Conservation (phyloP, 2,888 invertebrate species). For the Epicampocera succincta region DNA sequence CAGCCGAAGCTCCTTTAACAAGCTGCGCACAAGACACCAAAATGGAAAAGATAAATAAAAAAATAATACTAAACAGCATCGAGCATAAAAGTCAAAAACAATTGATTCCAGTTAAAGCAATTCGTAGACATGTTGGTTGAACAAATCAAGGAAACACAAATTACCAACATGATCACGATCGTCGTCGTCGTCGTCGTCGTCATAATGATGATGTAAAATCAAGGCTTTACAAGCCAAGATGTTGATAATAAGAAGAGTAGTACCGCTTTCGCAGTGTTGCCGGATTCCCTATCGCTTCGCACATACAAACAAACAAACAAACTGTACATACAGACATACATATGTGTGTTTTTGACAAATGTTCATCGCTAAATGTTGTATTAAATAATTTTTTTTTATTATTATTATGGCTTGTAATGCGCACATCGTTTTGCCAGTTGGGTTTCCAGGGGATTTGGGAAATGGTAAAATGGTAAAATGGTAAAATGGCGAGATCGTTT, state of each 20-base stretch:
- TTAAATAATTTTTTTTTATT: slow-evolving; percentile 40
- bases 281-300: not conserved
- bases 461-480: slow-evolving; percentile 58
- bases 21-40: slow-evolving; percentile 40
- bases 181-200: slow-evolving; percentile 1
- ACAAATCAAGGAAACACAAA: slow-evolving; percentile 65
- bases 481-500: slow-evolving; percentile 67
- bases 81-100: slow-evolving; percentile 43
- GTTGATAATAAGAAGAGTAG: slow-evolving; percentile 59
- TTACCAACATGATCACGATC: slow-evolving; percentile 35
- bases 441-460: slow-evolving; percentile 60
- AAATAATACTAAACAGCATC: slow-evolving; percentile 6
- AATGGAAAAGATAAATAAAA: slow-evolving; percentile 20
- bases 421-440: not conserved
- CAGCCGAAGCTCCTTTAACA: slow-evolving; percentile 51
- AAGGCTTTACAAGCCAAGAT: slow-evolving; percentile 36
- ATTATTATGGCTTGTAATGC: not conserved
- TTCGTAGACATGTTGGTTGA: slow-evolving; percentile 48
- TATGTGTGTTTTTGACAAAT: slow-evolving; percentile 33
- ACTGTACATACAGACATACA: too few species aligned
- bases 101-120: slow-evolving; percentile 61
- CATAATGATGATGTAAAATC: slow-evolving; percentile 45
- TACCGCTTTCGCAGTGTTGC: slow-evolving; percentile 35
- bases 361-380: slow-evolving; percentile 42
- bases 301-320: too few species aligned